phyloP scores from a whole-genome alignment of 2,113 vertebrate genomes.

The Panthera leo region DNA sequence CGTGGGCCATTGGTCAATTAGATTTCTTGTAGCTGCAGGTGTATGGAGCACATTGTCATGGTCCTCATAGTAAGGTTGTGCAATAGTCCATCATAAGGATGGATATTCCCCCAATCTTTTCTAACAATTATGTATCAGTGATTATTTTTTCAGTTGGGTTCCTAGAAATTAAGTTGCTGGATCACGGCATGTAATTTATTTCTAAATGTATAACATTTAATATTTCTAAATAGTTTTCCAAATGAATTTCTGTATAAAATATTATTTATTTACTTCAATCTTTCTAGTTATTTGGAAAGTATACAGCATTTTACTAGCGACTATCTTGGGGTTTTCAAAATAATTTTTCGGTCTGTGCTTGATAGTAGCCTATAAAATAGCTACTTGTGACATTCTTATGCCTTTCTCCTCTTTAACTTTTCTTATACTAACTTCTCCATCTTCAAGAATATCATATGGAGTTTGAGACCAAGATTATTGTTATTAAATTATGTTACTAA shows the following conservation, averaged over 20 bases:
- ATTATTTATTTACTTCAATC: constrained; percentile 5
- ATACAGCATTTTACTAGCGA: neutral
- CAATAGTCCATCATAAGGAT: neutral
- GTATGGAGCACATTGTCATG: neutral
- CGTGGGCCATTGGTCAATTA: neutral
- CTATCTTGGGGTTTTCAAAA: neutral
- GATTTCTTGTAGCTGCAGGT: neutral
- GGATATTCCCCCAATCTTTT: neutral
- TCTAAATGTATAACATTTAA: neutral
- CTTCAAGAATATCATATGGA: neutral
- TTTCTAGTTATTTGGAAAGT: neutral
- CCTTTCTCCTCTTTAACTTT: neutral
- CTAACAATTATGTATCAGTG: neutral
- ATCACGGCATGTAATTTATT: neutral
- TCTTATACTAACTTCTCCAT: neutral
- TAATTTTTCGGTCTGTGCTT: constrained; percentile 28
- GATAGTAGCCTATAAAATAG: neutral
- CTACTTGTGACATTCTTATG: neutral
- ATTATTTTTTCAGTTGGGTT: neutral
- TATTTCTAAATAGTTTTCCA: constrained; percentile 17
- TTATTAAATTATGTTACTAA: neutral
- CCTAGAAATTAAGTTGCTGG: neutral
- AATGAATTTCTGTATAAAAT: neutral
- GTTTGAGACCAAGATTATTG: constrained; percentile 2
- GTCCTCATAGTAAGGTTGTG: no score